Evolutionary conservation across 2,888 invertebrate species (phyloP).

Genomic region (Scelioninae gen. 1): DNA sequence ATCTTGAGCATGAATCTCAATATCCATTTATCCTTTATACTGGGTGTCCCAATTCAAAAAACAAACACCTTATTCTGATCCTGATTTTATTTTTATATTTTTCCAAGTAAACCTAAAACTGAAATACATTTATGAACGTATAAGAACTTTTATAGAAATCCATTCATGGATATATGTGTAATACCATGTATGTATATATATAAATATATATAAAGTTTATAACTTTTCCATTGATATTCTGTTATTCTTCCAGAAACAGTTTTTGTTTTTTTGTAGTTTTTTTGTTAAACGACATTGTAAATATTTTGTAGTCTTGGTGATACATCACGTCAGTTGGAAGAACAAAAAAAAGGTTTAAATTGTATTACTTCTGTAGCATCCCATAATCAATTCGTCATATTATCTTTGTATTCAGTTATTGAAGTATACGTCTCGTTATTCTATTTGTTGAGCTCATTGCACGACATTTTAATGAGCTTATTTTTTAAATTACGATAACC

Average conservation of each 20-base stretch:
- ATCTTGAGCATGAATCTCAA: constrained; percentile 52
- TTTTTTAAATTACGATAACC: constrained; percentile 47
- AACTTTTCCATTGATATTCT: too few relatives aligned
- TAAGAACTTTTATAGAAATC: too few relatives aligned
- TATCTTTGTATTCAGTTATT: constrained; percentile 14
- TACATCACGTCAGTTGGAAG: constrained; percentile 31
- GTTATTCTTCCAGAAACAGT: background rate
- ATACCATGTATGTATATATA: too few relatives aligned
- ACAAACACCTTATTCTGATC: constrained; percentile 8
- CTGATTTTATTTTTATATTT: background rate
- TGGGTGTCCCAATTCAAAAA: constrained; percentile 32
- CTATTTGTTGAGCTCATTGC: constrained; percentile 10
- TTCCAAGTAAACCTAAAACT: background rate
- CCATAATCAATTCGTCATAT: constrained; percentile 35
- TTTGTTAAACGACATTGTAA: background rate
- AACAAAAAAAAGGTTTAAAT: constrained; percentile 11
- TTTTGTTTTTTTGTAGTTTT: background rate
- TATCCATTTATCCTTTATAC: constrained; percentile 48
- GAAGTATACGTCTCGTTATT: constrained; percentile 17
- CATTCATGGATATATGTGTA: too few relatives aligned
- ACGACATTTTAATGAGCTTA: constrained; percentile 41
- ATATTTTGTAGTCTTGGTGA: background rate
- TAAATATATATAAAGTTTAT: too few relatives aligned
- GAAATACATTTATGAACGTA: too few relatives aligned
- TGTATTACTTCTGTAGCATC: constrained; percentile 29